Evolutionary conservation across 2,888 invertebrate genomes (phyloP).

Genomic region (Zaprionus lineosus): DNA sequence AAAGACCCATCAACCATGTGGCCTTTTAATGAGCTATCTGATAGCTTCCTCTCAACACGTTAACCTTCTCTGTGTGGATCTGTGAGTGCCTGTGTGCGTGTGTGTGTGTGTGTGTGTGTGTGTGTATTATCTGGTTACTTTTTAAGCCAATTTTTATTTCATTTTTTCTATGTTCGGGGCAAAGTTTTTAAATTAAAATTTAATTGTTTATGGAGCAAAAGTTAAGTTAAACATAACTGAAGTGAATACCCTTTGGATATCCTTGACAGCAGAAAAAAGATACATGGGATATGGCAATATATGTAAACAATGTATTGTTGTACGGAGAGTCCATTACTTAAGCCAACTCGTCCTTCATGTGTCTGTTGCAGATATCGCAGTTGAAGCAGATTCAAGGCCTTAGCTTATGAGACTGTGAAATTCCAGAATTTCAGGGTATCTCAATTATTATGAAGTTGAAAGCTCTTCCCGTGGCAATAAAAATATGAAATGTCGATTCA

Average conservation of each 20-base stretch:
- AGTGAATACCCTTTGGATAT: background rate
- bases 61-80: conserved; percentile 6
- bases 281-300: too few species aligned
- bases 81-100: background rate
- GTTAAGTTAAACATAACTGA: conserved; percentile 20
- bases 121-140: background rate
- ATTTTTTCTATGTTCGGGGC: conserved; percentile 33
- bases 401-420: too few species aligned
- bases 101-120: background rate
- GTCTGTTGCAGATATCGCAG: too few species aligned
- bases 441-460: too few species aligned
- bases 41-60: conserved; percentile 17
- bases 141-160: background rate
- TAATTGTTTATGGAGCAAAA: conserved; percentile 58
- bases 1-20: conserved; percentile 43
- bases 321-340: too few species aligned
- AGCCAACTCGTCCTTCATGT: too few species aligned
- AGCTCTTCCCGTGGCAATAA: too few species aligned
- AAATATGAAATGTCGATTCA: too few species aligned
- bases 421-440: too few species aligned
- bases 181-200: conserved; percentile 71
- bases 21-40: conserved; percentile 64
- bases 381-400: too few species aligned
- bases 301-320: too few species aligned
- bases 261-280: background rate